Evolutionary conservation across 2,888 invertebrate genomes (phyloP), one percentile per base, ranked within the genome.

Genomic region (Tetheella fluctuosa): DNA sequence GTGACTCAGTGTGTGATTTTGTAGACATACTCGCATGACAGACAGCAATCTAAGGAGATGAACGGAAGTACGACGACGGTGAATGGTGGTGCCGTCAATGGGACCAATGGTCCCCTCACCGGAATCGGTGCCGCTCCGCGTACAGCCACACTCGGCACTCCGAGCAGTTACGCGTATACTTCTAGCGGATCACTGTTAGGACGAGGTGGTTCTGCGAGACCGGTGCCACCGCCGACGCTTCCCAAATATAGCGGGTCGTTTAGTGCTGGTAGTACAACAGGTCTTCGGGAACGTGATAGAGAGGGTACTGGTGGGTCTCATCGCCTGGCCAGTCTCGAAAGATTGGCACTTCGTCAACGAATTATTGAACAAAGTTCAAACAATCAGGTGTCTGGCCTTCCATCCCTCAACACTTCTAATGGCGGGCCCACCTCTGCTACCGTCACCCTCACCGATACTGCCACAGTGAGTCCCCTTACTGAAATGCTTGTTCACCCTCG

Each of bases 181-280:
- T 94, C 95, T 64, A 95, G 93, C 74, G 94, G 94, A 64, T 94
- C 94, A 48, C 84, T 95, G 72, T 89, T 95, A 60, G 95, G 95
- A 55, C 91, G 95, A 61, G 93, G 94, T 63, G 94, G 95, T 67
- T 94, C 96, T 63, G 94, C 95, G 68, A 93, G 95, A 74, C 96
- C 96, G 60, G 95, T 95, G 73, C 96, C 96, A 71, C 96, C 96
- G 64, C 96, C 97, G 59, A 96, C 96, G 58, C 89, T 96, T 75
- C 96, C 96, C 48, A 96, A 96, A 84, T 96, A 96, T 84, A 96
- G 96, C 76, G 95, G 96, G 61, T 96, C 96, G 71, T 96, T 96
- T 83, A 96, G 95, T 80, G 96, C 96, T 64, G 96, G 96, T 57
- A 95, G 95, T 71, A 95, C 95, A 60, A 95, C 89, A 87, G 94